Base-by-base conservation (phyloP, 2,113 vertebrate genomes). In the Sinocyclocheilus anshuiensis region DNA sequence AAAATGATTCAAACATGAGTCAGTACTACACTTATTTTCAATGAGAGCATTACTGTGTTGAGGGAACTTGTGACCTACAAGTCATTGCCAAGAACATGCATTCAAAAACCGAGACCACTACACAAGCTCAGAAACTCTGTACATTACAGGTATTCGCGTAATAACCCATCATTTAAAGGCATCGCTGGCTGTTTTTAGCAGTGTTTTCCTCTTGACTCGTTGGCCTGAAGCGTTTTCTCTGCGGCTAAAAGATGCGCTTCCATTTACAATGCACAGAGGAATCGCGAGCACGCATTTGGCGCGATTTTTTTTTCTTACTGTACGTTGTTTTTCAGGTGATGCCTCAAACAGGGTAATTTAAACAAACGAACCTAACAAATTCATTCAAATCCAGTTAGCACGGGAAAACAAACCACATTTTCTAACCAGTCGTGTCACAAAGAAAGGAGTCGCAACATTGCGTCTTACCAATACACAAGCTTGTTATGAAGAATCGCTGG, bases 401-500 rank as follows among this genome's bases (percentile, higher is more conserved):
- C 11, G 12, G 8, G 22, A 24, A 24, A 77, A 76, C 39, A 26
- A n/a, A 48, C 61, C 67, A 67, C 53, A 55, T 55, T 6, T 48
- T 61, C 10, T 11, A 83, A 48, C 20, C 65, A 83, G 18, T n/a
- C 20, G 63, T n/a, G 26, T 22, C 65, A 22, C 18, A 39, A 77
- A 69, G 2, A 48, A 59, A 6, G 16, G 8, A 39, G 1, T n/a
- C 42, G 39, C 8, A 36, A 20, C 9, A 59, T 4, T 65, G 42
- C 20, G 12, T 87, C 94, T 93, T 93, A 95, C 95, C 95, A 95
- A 92, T 95, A 95, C 0, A 95, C 92, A 84, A 95, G 95, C 93
- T 95, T 95, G 93, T 95, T 95, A 91, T 95, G 93, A 22, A 94
- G 94, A 89, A 94, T 94, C 11, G 94, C 94, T 48, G 95, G 94